Percentiles rank a stretch among this genome's conserved stretches.
Conservation (phyloP, 2,888 invertebrate genomes). For the Netelia inedita region DNA sequence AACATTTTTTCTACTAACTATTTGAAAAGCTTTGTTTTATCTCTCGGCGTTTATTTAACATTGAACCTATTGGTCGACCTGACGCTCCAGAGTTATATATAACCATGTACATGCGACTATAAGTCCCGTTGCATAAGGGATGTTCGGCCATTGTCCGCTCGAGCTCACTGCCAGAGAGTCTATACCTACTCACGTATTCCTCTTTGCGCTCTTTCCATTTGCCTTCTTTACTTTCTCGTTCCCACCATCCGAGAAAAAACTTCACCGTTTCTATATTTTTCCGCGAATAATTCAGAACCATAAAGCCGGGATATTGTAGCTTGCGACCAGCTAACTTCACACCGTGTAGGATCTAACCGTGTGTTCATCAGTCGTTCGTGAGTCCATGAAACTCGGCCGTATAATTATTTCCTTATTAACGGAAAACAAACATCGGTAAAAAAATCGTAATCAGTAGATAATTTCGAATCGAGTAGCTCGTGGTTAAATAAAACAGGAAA, state of each 20-base stretch:
- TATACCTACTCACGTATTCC: neutral
- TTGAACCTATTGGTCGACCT: conserved; percentile 28
- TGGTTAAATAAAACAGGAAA: too few species aligned
- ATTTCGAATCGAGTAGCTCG: too few species aligned
- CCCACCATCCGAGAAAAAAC: conserved; percentile 38
- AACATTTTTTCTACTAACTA: neutral
- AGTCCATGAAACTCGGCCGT: too few species aligned
- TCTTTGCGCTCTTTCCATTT: conserved; percentile 10
- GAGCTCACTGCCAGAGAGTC: conserved; percentile 9
- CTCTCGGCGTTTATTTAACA: conserved; percentile 25
- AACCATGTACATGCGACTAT: conserved; percentile 47
- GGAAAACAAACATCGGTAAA: too few species aligned
- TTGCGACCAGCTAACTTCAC: neutral
- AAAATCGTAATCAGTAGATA: too few species aligned
- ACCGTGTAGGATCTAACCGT: too few species aligned
- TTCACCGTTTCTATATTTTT: conserved; percentile 15
- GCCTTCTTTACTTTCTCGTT: conserved; percentile 1
- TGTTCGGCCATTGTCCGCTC: conserved; percentile 55
- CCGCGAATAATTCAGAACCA: conserved; percentile 70
- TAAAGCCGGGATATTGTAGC: conserved; percentile 58
- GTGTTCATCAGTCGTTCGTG: too few species aligned
- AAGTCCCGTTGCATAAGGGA: conserved; percentile 56
- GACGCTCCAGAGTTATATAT: conserved; percentile 39
- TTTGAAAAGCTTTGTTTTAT: neutral
- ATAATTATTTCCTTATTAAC: too few species aligned